Conservation (phyloP, 2,888 invertebrate genomes). For the Drosophila quinaria region DNA sequence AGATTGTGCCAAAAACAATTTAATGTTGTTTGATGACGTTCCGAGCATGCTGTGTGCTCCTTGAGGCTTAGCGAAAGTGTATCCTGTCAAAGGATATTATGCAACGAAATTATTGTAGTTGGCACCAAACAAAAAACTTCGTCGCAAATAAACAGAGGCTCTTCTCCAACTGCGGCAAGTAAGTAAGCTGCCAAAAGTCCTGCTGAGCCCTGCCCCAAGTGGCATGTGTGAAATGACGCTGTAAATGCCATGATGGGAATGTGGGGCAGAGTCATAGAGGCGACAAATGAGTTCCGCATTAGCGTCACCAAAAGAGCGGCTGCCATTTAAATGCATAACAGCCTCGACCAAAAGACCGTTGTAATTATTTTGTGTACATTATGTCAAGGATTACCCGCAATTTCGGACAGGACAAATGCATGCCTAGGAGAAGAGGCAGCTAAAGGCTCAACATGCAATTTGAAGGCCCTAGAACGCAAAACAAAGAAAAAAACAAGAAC, state of each 20-base stretch:
- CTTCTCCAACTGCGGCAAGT: constrained; percentile 38
- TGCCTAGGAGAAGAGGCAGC: too few relatives aligned
- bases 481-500: too few relatives aligned
- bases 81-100: constrained; percentile 74
- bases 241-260: neutral
- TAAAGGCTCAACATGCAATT: too few relatives aligned
- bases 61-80: constrained; percentile 72
- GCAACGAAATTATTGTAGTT: constrained; percentile 70
- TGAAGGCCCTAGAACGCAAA: too few relatives aligned
- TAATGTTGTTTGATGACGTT: constrained; percentile 66
- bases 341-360: too few relatives aligned
- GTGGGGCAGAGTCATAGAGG: constrained; percentile 25
- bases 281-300: constrained; percentile 68
- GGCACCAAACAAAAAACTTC: constrained; percentile 64
- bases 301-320: too few relatives aligned
- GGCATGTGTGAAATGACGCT: constrained; percentile 48
- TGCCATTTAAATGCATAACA: too few relatives aligned
- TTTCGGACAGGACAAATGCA: too few relatives aligned
- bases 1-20: constrained; percentile 61
- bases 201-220: constrained; percentile 52
- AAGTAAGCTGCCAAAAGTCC: constrained; percentile 72
- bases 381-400: too few relatives aligned
- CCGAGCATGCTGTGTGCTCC: constrained; percentile 58
- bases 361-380: too few relatives aligned
- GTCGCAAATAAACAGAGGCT: constrained; percentile 42